Conservation (phyloP, 2,113 vertebrate genomes). For the Chaetodon auriga region DNA sequence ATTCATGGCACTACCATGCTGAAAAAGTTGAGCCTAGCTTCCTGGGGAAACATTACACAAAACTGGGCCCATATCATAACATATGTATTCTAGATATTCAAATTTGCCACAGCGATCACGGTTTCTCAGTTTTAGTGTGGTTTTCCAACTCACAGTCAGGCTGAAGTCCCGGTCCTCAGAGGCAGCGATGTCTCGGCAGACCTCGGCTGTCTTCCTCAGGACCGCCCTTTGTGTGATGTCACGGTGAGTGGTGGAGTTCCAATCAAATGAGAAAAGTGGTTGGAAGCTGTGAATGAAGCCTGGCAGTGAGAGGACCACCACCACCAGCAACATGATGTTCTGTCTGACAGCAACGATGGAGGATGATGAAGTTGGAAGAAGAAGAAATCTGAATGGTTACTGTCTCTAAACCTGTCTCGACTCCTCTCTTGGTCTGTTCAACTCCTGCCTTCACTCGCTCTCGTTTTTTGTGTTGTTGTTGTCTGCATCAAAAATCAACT, state of each 20-base stretch:
- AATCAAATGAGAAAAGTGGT: slow-evolving; percentile 47
- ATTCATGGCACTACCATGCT: background rate
- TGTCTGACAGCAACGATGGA: slow-evolving; percentile 8
- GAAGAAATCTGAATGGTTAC: background rate
- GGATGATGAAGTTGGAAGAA: background rate
- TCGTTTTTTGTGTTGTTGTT: background rate
- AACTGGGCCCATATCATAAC: too few species aligned
- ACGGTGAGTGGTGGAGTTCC: slow-evolving; percentile 56
- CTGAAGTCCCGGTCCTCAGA: slow-evolving; percentile 65
- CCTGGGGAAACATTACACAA: background rate
- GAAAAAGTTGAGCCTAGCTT: too few species aligned
- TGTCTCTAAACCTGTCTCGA: background rate
- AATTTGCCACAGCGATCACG: background rate
- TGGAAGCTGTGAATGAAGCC: slow-evolving; percentile 47
- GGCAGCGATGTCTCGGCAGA: slow-evolving; percentile 64
- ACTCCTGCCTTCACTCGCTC: background rate
- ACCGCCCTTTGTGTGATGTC: slow-evolving; percentile 68
- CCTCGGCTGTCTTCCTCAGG: slow-evolving; percentile 74
- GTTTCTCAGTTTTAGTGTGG: background rate
- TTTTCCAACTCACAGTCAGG: slow-evolving; percentile 65
- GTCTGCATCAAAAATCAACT: background rate
- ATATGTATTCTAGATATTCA: background rate
- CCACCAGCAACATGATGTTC: background rate
- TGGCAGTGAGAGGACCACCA: slow-evolving; percentile 18
- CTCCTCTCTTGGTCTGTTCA: background rate